These are phyloP conservation scores for Rhinoptilus africanus DNA, from an alignment of 2,113 vertebrate species.

Conservation along the genomic window DNA sequence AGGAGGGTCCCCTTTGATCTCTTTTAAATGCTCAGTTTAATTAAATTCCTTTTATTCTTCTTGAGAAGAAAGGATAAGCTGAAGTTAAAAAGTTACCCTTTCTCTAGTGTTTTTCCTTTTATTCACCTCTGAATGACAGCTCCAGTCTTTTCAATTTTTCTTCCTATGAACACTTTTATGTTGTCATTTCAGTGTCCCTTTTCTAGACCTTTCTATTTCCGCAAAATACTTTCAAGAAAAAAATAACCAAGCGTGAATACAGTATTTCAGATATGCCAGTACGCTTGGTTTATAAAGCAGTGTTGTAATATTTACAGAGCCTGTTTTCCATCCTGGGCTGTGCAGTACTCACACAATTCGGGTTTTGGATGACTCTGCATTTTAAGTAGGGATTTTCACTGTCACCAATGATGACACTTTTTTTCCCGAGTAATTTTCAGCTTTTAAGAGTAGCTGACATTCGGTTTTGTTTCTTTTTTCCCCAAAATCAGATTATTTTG, in stretches of 20 bases:
- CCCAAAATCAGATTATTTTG: background rate
- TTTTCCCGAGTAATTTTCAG: background rate
- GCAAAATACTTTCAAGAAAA: background rate
- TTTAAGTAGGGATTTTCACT: background rate
- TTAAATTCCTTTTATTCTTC: conserved; percentile 9
- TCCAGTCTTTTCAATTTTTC: background rate
- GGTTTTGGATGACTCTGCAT: background rate
- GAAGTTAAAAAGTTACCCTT: background rate
- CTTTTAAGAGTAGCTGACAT: background rate
- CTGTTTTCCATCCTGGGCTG: background rate
- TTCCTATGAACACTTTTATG: background rate
- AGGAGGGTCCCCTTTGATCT: conserved; percentile 18
- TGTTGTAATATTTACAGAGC: background rate
- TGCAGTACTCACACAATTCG: background rate
- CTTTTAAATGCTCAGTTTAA: conserved; percentile 5
- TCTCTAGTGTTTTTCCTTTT: background rate
- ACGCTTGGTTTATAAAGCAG: background rate
- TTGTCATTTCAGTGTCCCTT: background rate
- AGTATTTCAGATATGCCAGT: background rate
- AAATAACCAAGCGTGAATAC: background rate
- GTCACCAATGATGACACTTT: background rate
- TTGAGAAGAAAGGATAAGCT: background rate
- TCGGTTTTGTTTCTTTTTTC: background rate
- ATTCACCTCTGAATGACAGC: background rate
- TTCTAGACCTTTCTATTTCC: background rate